phyloP scores from a whole-genome alignment of 2,797 vertebrate species.

The Yasuhikotakia modesta region DNA sequence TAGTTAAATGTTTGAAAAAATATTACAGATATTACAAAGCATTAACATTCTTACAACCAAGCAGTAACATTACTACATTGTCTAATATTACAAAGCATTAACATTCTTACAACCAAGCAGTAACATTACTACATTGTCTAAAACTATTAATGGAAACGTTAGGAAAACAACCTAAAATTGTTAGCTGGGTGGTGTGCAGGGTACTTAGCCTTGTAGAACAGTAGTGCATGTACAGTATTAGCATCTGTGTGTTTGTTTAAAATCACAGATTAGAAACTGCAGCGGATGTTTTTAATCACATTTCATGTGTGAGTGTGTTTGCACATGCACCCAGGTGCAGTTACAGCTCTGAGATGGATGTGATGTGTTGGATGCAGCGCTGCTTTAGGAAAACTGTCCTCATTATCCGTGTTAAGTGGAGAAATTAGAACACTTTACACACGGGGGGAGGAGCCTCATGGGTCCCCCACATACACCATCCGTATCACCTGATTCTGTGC shows the following conservation, averaged over 20 bases:
- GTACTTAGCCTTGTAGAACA: not conserved
- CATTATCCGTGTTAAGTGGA: constrained; percentile 55
- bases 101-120: no score
- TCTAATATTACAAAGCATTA: no score
- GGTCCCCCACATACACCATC: constrained; percentile 34
- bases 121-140: no score
- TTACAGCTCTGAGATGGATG: constrained; percentile 32
- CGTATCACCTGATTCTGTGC: constrained; percentile 44
- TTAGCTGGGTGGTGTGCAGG: not conserved
- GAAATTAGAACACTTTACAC: constrained; percentile 55
- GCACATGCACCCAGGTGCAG: constrained; percentile 31
- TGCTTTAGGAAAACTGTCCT: constrained; percentile 52
- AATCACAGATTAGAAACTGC: constrained; percentile 22
- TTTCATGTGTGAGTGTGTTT: constrained; percentile 17
- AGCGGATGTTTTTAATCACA: constrained; percentile 29
- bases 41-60: no score
- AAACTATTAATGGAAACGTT: no score
- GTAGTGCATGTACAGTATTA: not conserved
- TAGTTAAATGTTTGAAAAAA: no score
- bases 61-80: no score
- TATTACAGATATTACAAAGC: no score
- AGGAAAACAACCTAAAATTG: no score
- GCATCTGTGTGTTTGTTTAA: constrained; percentile 4
- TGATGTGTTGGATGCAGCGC: constrained; percentile 30
- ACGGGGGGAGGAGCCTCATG: constrained; percentile 43